A percentile compares a stretch with the other conserved stretches of the same genome.
phyloP scores from a whole-genome alignment of 2,113 vertebrate genomes.

The Craseonycteris thonglongyai region DNA sequence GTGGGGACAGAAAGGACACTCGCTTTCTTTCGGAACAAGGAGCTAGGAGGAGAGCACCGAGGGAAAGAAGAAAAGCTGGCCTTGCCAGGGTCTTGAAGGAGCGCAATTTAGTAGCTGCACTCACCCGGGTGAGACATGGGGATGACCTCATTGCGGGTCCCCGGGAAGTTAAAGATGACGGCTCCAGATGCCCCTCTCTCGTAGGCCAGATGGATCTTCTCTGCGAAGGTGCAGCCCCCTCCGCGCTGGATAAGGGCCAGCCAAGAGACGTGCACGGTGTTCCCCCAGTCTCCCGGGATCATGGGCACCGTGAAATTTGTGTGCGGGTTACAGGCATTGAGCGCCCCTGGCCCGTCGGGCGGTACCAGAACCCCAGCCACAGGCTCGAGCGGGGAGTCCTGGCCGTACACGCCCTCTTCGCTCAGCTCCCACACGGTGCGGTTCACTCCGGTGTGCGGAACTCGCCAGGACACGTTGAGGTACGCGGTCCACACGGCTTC shows the following conservation, averaged over 20 bases:
- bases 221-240: slow-evolving; percentile 85
- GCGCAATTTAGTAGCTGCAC: slow-evolving; percentile 35
- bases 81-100: not conserved
- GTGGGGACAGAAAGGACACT: not conserved
- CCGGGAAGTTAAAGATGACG: slow-evolving; percentile 86
- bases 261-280: slow-evolving; percentile 72
- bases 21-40: not conserved
- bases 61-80: not conserved
- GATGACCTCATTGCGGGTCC: slow-evolving; percentile 82
- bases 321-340: slow-evolving; percentile 75
- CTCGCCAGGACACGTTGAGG: slow-evolving; percentile 83
- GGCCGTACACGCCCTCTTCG: slow-evolving; percentile 85
- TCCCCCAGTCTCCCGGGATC: slow-evolving; percentile 44
- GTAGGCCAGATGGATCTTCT: slow-evolving; percentile 84
- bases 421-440: slow-evolving; percentile 77
- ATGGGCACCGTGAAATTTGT: slow-evolving; percentile 77
- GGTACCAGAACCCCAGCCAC: slow-evolving; percentile 78
- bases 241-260: slow-evolving; percentile 87
- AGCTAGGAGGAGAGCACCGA: not conserved
- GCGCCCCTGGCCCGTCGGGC: slow-evolving; percentile 74
- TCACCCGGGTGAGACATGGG: slow-evolving; percentile 89
- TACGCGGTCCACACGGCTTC: slow-evolving; percentile 81
- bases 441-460: slow-evolving; percentile 67
- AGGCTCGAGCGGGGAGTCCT: slow-evolving; percentile 81
- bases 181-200: slow-evolving; percentile 80